These are phyloP conservation scores for Dryomyza anilis DNA, from an alignment of 2,888 invertebrate genomes.

Conservation along the genomic window DNA sequence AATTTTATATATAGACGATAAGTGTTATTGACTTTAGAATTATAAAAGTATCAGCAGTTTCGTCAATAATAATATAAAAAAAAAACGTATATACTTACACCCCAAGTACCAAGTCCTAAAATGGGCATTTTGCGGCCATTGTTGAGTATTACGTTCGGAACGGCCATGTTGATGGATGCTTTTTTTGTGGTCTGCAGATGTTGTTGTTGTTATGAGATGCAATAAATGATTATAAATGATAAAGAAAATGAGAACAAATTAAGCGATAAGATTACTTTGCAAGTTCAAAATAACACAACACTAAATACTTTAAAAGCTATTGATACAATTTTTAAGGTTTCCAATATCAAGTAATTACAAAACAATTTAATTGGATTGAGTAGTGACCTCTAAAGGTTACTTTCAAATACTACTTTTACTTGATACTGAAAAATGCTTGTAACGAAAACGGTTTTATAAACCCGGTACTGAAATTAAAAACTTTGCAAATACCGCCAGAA, in stretches of 20 bases:
- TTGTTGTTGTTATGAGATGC: neutral
- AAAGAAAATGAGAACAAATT: too few species aligned
- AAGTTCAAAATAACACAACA: too few species aligned
- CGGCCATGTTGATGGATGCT: slow-evolving; percentile 39
- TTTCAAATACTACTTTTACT: neutral
- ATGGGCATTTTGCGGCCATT: slow-evolving; percentile 71
- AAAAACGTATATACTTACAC: slow-evolving; percentile 70
- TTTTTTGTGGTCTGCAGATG: neutral
- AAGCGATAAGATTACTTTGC: neutral
- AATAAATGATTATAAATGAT: neutral
- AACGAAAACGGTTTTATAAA: neutral
- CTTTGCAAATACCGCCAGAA: neutral
- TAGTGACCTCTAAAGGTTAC: neutral
- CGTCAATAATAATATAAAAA: too few species aligned
- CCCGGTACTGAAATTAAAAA: too few species aligned
- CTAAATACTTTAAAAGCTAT: too few species aligned
- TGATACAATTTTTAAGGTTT: too few species aligned
- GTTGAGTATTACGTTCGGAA: slow-evolving; percentile 66
- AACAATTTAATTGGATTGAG: too few species aligned
- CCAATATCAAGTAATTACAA: too few species aligned
- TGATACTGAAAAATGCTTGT: neutral
- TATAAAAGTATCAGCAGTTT: too few species aligned
- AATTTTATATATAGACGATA: too few species aligned
- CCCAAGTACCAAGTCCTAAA: slow-evolving; percentile 80
- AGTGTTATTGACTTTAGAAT: too few species aligned